These are phyloP conservation scores for Tautogolabrus adspersus DNA, from an alignment of 2,113 vertebrate genomes.

Conservation along the genomic window DNA sequence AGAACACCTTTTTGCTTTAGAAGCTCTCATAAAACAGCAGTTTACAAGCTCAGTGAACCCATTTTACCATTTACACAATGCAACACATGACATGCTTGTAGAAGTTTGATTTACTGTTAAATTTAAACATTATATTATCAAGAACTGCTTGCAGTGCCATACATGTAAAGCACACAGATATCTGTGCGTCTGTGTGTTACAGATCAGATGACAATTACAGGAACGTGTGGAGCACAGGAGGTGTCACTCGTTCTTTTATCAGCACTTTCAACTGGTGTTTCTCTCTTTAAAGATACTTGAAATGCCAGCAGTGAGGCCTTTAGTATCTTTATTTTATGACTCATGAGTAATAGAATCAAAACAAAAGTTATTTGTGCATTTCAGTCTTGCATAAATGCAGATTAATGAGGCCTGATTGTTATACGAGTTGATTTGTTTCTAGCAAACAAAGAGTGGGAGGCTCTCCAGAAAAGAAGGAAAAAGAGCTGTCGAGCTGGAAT, in stretches of 20 bases:
- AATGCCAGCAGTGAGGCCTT: conserved; percentile 14
- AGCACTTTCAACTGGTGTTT: conserved; percentile 59
- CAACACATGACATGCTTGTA: not conserved
- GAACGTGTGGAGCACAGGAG: conserved; percentile 28
- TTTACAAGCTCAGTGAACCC: not conserved
- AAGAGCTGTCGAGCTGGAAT: conserved; percentile 15
- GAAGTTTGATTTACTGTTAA: conserved; percentile 16
- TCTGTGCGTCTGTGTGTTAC: conserved; percentile 7
- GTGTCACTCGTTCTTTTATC: conserved; percentile 28
- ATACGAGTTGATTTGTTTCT: conserved; percentile 53
- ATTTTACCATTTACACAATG: not conserved
- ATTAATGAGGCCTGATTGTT: conserved; percentile 45
- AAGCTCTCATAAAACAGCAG: not conserved
- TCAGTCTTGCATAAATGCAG: conserved; percentile 20
- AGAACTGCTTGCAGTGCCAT: conserved; percentile 5
- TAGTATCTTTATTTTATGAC: not conserved
- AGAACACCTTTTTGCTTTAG: not conserved
- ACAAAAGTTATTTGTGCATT: conserved; percentile 11
- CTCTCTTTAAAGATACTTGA: conserved; percentile 35
- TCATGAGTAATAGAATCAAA: not conserved
- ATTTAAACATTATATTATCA: conserved; percentile 14
- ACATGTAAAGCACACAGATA: conserved; percentile 38
- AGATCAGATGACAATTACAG: conserved; percentile 47
- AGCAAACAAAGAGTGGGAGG: conserved; percentile 62
- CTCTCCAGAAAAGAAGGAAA: conserved; percentile 33